Evolutionary conservation across 2,113 vertebrate genomes (phyloP), one percentile per base, ranked within the genome.

Genomic region (Gallinago undulata): DNA sequence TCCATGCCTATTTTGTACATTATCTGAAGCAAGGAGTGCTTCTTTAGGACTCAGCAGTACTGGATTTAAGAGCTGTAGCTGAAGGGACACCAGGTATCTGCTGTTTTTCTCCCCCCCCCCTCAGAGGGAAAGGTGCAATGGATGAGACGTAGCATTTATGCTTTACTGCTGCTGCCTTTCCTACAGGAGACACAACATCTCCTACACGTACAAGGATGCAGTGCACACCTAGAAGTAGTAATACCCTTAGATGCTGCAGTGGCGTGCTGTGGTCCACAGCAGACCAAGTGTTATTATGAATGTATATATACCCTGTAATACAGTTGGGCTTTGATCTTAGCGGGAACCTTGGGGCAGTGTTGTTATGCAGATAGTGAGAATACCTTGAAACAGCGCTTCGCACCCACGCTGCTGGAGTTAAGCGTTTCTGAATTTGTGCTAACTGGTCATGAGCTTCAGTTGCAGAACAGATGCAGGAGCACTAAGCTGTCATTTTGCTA

Each of bases 201-300:
- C 41, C 27, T 45, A 73, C 15, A 5, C 17, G 0, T 1, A 17
- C 9, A 21, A 30, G n/a, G 43, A 63, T 1, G 2, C 11, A 35
- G 47, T 18, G 24, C 50, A 22, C 13, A 60, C 25, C 27, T 68
- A 56, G 60, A 51, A 75, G 23, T 8, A 74, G 55, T 25, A 50
- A n/a, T 57, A 37, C 37, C 60, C 66, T 77, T 68, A 19, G 25
- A 15, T 67, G 39, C 64, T 92, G 60, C 60, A 13, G 56, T 72
- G 86, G 37, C 4, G 1, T 18, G 23, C 82, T 76, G 63, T 22
- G 7, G 24, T 77, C 88, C 55, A 41, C 72, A 41, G 63, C 43
- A 66, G 66, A 13, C 53, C 22, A 25, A 66, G 68, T 47, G 19
- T 43, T 87, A 28, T 2, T 80, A 23, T 37, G 27, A 48, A 55